Conservation (phyloP, 2,888 invertebrate genomes). For the Cenopis cana region DNA sequence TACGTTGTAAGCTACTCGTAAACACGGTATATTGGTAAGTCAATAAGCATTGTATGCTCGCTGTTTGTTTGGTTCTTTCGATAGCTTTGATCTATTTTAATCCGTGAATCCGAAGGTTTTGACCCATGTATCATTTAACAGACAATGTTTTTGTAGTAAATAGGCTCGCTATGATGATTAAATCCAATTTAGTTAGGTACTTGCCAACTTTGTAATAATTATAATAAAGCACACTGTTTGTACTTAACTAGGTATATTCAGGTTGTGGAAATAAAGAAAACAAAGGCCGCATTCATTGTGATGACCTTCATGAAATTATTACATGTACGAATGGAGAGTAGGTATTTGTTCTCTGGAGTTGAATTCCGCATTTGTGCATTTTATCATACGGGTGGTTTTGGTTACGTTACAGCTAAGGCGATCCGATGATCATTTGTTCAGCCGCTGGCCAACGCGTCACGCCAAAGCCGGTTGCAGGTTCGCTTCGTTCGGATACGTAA, state of each 20-base stretch:
- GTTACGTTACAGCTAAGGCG: no score
- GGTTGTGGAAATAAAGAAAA: not conserved
- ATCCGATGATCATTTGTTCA: not conserved
- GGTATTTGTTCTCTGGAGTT: slow-evolving; percentile 6
- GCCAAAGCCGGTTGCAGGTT: slow-evolving; percentile 13
- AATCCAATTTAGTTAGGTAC: slow-evolving; percentile 31
- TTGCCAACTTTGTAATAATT: slow-evolving; percentile 5
- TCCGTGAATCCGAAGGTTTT: slow-evolving; percentile 28
- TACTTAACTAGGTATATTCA: not conserved
- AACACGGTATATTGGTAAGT: not conserved
- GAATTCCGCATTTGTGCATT: slow-evolving; percentile 2
- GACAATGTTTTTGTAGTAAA: slow-evolving; percentile 31
- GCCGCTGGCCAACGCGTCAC: not conserved
- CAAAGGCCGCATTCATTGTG: not conserved
- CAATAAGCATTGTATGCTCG: not conserved
- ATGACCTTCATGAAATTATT: not conserved
- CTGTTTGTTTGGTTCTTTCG: slow-evolving; percentile 12
- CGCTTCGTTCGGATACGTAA: slow-evolving; percentile 27
- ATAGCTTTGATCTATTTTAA: slow-evolving; percentile 20
- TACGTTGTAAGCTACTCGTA: not conserved
- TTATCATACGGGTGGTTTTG: not conserved
- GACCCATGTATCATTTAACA: slow-evolving; percentile 37
- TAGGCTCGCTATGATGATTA: slow-evolving; percentile 24
- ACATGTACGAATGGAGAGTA: slow-evolving; percentile 2
- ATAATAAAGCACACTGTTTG: not conserved